Evolutionary conservation across 2,113 vertebrate species (phyloP).

Genomic region (Ailuropoda melanoleuca): DNA sequence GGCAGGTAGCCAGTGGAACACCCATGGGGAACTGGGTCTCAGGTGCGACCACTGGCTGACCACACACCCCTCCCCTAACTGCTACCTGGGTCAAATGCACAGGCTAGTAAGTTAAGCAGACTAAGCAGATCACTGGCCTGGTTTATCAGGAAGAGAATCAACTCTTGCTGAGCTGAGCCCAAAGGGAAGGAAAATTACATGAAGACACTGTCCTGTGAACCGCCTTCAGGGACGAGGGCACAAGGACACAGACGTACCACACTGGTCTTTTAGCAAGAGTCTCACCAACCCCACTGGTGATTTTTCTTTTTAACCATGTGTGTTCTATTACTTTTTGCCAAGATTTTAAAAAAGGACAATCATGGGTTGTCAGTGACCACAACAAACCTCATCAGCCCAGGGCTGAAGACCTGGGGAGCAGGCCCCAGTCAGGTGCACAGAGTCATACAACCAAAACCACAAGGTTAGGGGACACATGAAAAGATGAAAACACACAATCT

Average conservation of each 20-base stretch:
- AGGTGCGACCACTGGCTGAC: not conserved
- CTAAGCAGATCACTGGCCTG: not conserved
- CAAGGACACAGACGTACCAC: not conserved
- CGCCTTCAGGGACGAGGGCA: not conserved
- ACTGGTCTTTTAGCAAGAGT: not conserved
- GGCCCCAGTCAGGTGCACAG: not conserved
- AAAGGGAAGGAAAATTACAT: not conserved
- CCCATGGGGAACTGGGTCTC: not conserved
- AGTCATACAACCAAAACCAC: not conserved
- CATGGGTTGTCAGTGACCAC: not conserved
- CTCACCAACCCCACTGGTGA: not conserved
- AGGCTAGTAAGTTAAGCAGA: not conserved
- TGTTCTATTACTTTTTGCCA: not conserved
- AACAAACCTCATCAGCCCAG: not conserved
- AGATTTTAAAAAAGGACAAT: not conserved
- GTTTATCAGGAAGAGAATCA: not conserved
- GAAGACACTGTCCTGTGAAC: not conserved
- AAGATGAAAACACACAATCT: not conserved
- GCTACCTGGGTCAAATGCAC: not conserved
- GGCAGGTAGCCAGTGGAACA: not conserved
- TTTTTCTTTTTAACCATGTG: not conserved
- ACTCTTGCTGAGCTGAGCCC: not conserved
- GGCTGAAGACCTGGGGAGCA: not conserved
- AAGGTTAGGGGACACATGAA: not conserved
- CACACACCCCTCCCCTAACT: not conserved